These are phyloP conservation scores for Rhea pennata DNA, from an alignment of 2,113 vertebrate species.

Conservation along the genomic window DNA sequence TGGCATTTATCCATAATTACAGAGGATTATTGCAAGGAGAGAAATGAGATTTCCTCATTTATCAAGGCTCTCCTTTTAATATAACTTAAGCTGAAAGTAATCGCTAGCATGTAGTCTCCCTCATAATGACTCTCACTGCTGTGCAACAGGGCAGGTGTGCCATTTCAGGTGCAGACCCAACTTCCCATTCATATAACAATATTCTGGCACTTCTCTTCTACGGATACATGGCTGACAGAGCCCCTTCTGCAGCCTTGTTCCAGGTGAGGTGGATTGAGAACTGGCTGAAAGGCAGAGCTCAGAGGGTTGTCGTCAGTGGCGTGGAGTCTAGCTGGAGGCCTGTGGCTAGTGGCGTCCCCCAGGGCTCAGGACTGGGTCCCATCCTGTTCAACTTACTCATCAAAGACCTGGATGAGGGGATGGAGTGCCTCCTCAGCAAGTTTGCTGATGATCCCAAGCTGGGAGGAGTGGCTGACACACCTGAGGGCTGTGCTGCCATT, in stretches of 20 bases:
- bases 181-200: background rate
- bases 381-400: no score
- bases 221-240: rapidly evolving
- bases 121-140: background rate
- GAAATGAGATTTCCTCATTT: slow-evolving; percentile 22
- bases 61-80: slow-evolving; percentile 35
- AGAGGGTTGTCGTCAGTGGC: no score
- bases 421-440: no score
- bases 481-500: no score
- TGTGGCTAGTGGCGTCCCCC: no score
- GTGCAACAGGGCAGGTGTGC: background rate
- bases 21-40: slow-evolving; percentile 41
- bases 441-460: no score
- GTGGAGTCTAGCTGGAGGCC: no score
- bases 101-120: background rate
- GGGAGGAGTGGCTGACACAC: no score
- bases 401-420: no score
- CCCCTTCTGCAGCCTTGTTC: background rate
- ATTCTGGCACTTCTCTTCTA: background rate
- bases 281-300: no score
- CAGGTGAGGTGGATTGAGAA: background rate
- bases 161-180: background rate
- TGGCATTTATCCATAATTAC: slow-evolving; percentile 48
- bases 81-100: slow-evolving; percentile 51
- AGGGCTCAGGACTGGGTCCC: no score